Percentiles rank a stretch among this genome's conserved stretches.
phyloP scores from a whole-genome alignment of 2,113 vertebrate genomes.

The Enhydra lutris region DNA sequence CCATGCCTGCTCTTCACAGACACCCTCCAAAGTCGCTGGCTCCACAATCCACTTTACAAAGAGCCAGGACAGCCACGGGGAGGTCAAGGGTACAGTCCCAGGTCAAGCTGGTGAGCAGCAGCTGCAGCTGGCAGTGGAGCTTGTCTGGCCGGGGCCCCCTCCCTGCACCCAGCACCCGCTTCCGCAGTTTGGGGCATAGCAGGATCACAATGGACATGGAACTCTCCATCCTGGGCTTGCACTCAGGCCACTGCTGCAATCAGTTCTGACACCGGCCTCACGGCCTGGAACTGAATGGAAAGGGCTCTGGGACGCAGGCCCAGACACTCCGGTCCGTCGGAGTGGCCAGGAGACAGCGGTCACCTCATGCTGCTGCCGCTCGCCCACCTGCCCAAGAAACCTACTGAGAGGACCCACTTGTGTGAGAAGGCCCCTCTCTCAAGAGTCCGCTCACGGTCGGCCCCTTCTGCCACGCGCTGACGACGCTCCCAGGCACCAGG shows the following conservation, averaged over 20 bases:
- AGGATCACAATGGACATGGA: accelerated
- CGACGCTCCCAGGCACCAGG: neutral
- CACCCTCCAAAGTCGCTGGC: neutral
- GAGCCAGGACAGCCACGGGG: neutral
- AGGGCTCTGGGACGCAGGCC: neutral
- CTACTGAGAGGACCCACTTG: too few relatives aligned
- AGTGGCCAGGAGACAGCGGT: accelerated
- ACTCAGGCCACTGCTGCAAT: neutral
- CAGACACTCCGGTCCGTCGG: accelerated
- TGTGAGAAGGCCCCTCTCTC: accelerated
- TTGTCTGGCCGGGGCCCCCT: neutral
- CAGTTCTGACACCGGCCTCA: accelerated
- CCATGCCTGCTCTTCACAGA: neutral
- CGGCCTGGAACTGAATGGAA: neutral
- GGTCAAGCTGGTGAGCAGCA: neutral
- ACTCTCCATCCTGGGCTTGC: neutral
- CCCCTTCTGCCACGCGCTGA: neutral
- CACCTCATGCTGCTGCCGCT: accelerated
- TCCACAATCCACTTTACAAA: neutral
- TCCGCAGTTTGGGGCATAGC: accelerated
- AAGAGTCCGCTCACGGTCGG: neutral
- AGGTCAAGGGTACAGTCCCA: neutral
- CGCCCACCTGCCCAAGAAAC: neutral
- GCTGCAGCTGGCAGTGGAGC: neutral
- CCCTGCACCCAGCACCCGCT: neutral